Evolutionary conservation across 2,113 vertebrate genomes (phyloP).

Genomic region (Platycercus adscitus): DNA sequence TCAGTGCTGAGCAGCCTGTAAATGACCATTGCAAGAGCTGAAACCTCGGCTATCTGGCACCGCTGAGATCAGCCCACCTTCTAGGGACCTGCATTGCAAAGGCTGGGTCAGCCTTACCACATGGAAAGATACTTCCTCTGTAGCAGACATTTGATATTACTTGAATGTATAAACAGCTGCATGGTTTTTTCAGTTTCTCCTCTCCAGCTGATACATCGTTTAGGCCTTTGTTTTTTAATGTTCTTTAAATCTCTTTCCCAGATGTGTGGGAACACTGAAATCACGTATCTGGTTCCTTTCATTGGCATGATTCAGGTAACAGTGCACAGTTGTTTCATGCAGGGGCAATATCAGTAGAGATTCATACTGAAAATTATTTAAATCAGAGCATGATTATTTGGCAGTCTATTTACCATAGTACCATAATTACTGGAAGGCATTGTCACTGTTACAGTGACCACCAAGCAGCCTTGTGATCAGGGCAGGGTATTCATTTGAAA

Average conservation of each 20-base stretch:
- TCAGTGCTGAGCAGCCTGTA: not conserved
- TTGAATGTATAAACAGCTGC: slow-evolving; percentile 12
- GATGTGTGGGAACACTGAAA: not conserved
- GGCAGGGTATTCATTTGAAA: not conserved
- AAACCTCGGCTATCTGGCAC: not conserved
- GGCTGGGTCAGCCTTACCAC: not conserved
- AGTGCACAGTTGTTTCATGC: not conserved
- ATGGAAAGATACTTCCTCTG: not conserved
- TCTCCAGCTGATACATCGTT: not conserved
- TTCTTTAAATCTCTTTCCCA: slow-evolving; percentile 16
- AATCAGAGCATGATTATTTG: not conserved
- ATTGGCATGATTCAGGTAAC: not conserved
- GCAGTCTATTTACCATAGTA: not conserved
- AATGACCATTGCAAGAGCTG: not conserved
- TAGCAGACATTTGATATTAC: not conserved
- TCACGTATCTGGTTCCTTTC: not conserved
- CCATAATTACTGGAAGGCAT: not conserved
- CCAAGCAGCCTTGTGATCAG: not conserved
- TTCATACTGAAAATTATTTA: not conserved
- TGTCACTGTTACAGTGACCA: not conserved
- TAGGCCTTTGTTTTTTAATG: not conserved
- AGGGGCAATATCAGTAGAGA: not conserved
- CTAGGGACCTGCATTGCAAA: not conserved
- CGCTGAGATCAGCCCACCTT: not conserved
- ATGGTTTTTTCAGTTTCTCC: not conserved